Percentiles rank a stretch among this genome's conserved stretches.
Evolutionary conservation across 2,113 vertebrate species (phyloP).

Genomic region (Thamnaconus septentrionalis): DNA sequence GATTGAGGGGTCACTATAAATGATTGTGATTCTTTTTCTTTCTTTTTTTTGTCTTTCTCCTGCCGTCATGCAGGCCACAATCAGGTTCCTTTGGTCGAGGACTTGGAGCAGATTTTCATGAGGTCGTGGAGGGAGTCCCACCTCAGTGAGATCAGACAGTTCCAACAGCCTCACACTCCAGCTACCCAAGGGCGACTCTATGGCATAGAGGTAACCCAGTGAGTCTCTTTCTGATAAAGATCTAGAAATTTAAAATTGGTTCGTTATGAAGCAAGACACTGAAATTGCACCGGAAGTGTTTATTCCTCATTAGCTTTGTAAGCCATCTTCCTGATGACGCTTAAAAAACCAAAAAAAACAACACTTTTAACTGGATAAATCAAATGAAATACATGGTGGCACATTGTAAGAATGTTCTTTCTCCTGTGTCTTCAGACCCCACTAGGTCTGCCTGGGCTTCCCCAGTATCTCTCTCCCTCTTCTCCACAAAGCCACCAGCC

Average conservation of each 20-base stretch:
- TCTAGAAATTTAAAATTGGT: too few species aligned
- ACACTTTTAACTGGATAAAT: background rate
- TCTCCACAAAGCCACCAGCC: slow-evolving; percentile 71
- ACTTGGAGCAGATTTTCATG: slow-evolving; percentile 96
- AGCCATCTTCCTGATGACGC: too few species aligned
- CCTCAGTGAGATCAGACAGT: slow-evolving; percentile 89
- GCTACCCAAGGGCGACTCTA: slow-evolving; percentile 70
- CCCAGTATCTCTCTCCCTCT: slow-evolving; percentile 50
- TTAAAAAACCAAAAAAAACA: background rate
- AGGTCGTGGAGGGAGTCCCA: slow-evolving; percentile 93
- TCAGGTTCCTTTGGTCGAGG: slow-evolving; percentile 93
- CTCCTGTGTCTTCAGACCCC: slow-evolving; percentile 65
- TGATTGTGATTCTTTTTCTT: too few species aligned
- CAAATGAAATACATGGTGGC: background rate
- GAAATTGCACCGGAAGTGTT: too few species aligned
- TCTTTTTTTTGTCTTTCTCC: background rate
- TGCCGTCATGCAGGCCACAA: slow-evolving; percentile 78
- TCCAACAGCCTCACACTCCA: slow-evolving; percentile 82
- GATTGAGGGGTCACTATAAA: too few species aligned
- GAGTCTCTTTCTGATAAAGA: background rate
- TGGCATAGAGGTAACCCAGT: slow-evolving; percentile 55
- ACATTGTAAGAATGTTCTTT: background rate
- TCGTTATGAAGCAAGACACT: too few species aligned
- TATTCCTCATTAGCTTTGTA: too few species aligned
- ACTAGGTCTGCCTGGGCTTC: slow-evolving; percentile 67